These are phyloP conservation scores for Equus przewalskii DNA, from an alignment of 2,113 vertebrate genomes.

Conservation along the genomic window DNA sequence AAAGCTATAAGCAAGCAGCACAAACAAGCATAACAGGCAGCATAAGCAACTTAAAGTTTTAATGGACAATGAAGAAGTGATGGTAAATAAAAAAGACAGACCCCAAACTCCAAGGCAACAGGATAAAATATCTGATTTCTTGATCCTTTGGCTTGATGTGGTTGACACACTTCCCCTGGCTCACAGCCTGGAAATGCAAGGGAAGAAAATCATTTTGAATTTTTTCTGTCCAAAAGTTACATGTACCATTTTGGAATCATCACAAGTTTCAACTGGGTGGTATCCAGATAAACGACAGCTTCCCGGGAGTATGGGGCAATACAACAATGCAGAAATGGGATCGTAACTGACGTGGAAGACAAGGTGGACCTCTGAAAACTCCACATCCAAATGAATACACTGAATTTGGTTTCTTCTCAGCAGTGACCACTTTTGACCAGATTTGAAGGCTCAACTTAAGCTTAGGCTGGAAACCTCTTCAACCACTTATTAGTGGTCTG, in stretches of 20 bases:
- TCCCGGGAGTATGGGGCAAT: not conserved
- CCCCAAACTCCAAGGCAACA: not conserved
- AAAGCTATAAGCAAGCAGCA: slow-evolving; percentile 12
- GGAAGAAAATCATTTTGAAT: not conserved
- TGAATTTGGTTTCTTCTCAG: not conserved
- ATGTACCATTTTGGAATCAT: not conserved
- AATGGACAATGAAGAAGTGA: not conserved
- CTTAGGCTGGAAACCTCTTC: not conserved
- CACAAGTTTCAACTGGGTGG: not conserved
- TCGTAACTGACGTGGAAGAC: not conserved
- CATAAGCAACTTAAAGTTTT: slow-evolving; percentile 17
- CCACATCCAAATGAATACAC: not conserved
- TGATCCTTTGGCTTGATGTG: not conserved
- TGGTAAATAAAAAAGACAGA: not conserved
- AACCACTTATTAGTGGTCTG: not conserved
- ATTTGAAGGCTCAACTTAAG: not conserved
- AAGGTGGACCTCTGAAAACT: not conserved
- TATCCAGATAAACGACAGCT: not conserved
- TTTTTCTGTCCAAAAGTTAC: not conserved
- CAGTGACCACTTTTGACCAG: not conserved
- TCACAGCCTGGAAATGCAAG: slow-evolving; percentile 15
- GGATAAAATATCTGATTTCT: not conserved
- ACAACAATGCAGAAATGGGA: not conserved
- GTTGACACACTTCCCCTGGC: not conserved
- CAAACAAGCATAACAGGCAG: not conserved